Evolutionary conservation across 2,797 vertebrate species (phyloP), one percentile per base, ranked within the genome.

Genomic region (Acanthurus tractus): DNA sequence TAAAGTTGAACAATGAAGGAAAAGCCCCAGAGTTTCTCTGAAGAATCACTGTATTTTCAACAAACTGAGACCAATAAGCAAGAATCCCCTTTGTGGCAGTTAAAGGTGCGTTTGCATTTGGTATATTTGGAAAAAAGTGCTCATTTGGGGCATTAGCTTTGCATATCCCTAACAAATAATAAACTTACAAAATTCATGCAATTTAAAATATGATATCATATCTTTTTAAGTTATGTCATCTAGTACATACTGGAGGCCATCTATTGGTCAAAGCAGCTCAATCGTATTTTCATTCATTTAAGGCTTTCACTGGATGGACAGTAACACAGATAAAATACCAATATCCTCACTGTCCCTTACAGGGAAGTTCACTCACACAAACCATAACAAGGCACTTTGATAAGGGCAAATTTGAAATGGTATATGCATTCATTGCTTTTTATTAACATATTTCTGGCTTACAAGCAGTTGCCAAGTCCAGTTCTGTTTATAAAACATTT

Each of bases 221-320:
- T 34, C 52, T 29, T 20, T 57, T 18, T 0, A 15, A 57, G 45
- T 48, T 22, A 73, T 10, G 8, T 25, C 61, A 62, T 48, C 48
- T 76, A 54, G 14, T 25, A 40, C 49, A 70, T 57, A 34, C 8
- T 29, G 45, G 12, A 6, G 44, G 57, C 14, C 23, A 22, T 15
- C 42, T 8, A 57, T 34, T 50, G 44, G n/a, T 58, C 20, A 64
- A 61, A 63, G 68, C 25, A 70, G 29, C 36, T 22, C 2, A 63
- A 36, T 54, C 44, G n/a, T 18, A 15, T 63, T 45, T 12, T 46
- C 12, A 79, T 36, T 70, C 11, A 52, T 17, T 23, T 44, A 3
- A 22, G 62, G 25, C 45, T 36, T 45, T 70, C 7, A 38, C 14
- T 40, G 36, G 17, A 8, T 17, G 17, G 8, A n/a, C 11, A 29